These are phyloP conservation scores for Bimastos eiseni DNA, from an alignment of 2,888 invertebrate species.

Conservation along the genomic window DNA sequence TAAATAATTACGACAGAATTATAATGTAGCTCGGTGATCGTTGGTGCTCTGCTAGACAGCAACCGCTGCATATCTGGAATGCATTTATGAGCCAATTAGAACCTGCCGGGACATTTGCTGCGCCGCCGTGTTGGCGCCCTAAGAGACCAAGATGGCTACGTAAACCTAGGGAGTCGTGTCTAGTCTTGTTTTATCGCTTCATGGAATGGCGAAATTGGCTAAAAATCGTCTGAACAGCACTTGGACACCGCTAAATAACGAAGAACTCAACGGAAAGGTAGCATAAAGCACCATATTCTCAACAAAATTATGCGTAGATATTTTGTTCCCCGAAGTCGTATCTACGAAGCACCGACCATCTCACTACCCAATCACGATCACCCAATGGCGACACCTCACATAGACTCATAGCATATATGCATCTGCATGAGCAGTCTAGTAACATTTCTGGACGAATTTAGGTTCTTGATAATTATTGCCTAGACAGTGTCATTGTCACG, in stretches of 20 bases:
- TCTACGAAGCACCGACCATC: neutral
- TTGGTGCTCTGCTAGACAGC: too few relatives aligned
- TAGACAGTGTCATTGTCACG: neutral
- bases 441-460: neutral
- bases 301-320: neutral
- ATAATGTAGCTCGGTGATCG: too few relatives aligned
- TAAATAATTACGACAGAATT: too few relatives aligned
- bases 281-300: neutral
- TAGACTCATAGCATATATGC: too few relatives aligned
- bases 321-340: neutral
- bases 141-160: conserved; percentile 6
- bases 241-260: conserved; percentile 59
- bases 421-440: neutral
- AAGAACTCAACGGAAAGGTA: conserved; percentile 54
- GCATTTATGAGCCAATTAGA: neutral
- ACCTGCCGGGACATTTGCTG: conserved; percentile 4
- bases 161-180: neutral
- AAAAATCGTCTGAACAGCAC: conserved; percentile 49
- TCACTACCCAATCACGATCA: too few relatives aligned
- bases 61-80: too few relatives aligned
- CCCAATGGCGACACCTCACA: neutral
- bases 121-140: neutral
- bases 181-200: neutral
- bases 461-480: neutral
- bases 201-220: conserved; percentile 26